Base-by-base conservation (phyloP, 2,113 vertebrate genomes). In the Athene cunicularia region DNA sequence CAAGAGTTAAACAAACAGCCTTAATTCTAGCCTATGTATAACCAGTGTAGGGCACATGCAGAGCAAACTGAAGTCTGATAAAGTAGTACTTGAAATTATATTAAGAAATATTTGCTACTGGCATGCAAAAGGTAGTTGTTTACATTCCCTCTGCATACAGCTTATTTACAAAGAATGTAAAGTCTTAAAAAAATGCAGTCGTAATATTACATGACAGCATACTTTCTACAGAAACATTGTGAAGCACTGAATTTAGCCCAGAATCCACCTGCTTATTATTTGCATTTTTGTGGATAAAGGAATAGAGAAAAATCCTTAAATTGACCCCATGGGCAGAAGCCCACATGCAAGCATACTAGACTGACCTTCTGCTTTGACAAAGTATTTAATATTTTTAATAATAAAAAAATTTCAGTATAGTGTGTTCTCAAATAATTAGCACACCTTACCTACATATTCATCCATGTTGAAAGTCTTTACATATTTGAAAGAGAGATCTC, bases 381-480 rank as follows among this genome's bases (percentile, higher is more conserved):
- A 50, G 3, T 24, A 79, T 50, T 73, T 49, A 91, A 41, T 6
- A 39, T 18, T 23, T 93, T 80, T 75, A 56, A 53, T 37, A 77
- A 43, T 2, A 45, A 63, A 43, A 63, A 43, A 79, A 8, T 8
- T 15, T 10, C 26, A 86, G 8, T 43, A 62, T 18, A 67, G 17
- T 3, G 11, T n/a, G 6, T 80, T 89, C 23, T 67, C 47, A 91
- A 83, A 68, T 28, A 92, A 75, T 33, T 53, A 75, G 35, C 12
- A 37, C 8, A 93, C 49, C 98, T 98, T 98, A 99, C 98, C 98
- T 88, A 99, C 98, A 91, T 99, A 99, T 80, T 99, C 98, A 97
- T 99, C 98, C 98, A 99, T 99, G 75, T 99, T 99, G 97, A 99
- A 99, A 24, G 98, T 99, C 97, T 98, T 99, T 71, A 99, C 98